Base-by-base conservation (phyloP, 2,888 invertebrate genomes). In the Tiliacea aurago region DNA sequence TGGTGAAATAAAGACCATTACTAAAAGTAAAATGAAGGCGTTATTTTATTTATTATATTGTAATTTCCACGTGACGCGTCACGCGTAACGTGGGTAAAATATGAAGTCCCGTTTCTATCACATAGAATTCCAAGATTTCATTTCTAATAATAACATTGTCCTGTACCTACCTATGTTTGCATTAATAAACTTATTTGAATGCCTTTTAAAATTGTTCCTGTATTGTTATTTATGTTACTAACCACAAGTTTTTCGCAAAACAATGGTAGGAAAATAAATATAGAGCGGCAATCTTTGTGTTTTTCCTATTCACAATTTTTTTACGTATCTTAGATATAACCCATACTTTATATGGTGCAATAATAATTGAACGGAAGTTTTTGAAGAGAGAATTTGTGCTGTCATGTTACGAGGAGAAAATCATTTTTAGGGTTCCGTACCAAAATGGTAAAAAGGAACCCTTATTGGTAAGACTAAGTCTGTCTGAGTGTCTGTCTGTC, bases 71-170 rank as follows among this genome's bases (percentile, higher is more conserved):
- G 5, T 37, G 6, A 37, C 37, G 37, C 37, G 5, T 37, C 0
- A 37, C 37, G 37, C 37, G 70, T 75, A 28, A 49, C 62, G 67
- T 74, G 79, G 78, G 85, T 76, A 77, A 23, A 76, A 77, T 62
- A 77, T 71, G 18, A 20, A 51, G 55, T n/a, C 43, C 61, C 41
- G 65, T 63, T 78, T 68, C 23, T 23, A 20, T 45, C 20, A 20
- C 23, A 63, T 65, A 77, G 63, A 63, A 82, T 72, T 73, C 58
- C 45, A 72, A 70, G 55, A 65, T 47, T 73, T 58, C 20, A 49
- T 37, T 73, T 67, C n/a, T 70, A 66, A 58, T 55, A 67, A 59
- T 65, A 43, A 49, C 13, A 49, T 82, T 84, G 64, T 84, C 77
- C 85, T 73, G 64, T 73, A 70, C 13, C 37, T 69, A 71, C 15